These are phyloP conservation scores for Peucedramus taeniatus DNA, from an alignment of 2,113 vertebrate genomes.

Conservation along the genomic window DNA sequence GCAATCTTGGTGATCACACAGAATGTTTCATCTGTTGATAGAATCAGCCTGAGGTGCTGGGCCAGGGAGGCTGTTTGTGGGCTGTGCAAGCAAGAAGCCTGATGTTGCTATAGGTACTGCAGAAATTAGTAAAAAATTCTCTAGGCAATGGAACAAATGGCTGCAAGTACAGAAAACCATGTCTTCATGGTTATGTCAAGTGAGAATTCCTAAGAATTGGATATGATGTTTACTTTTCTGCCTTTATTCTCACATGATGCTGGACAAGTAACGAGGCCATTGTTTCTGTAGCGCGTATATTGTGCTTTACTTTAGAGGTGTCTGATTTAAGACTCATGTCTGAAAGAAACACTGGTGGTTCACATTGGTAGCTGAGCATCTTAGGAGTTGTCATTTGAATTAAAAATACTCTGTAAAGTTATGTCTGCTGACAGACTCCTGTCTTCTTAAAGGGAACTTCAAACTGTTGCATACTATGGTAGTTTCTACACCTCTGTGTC, in stretches of 20 bases:
- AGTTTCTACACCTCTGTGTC: neutral
- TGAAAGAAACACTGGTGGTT: neutral
- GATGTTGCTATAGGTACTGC: neutral
- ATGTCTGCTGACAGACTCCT: neutral
- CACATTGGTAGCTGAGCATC: neutral
- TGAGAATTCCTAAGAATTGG: neutral
- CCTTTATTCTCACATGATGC: neutral
- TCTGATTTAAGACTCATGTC: neutral
- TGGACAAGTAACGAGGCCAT: neutral
- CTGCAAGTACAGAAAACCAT: neutral
- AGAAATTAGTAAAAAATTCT: neutral
- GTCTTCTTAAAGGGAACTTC: neutral
- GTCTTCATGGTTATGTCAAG: neutral
- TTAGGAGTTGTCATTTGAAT: neutral
- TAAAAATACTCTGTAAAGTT: neutral
- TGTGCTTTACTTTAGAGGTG: neutral
- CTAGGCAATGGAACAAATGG: neutral
- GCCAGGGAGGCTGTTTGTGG: neutral
- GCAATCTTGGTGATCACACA: neutral
- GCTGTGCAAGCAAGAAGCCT: neutral
- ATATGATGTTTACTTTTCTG: neutral
- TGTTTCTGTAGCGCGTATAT: neutral
- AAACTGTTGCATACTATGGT: neutral
- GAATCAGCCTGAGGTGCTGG: neutral
- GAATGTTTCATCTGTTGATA: neutral